Base-by-base conservation (phyloP, 2,113 vertebrate genomes). In the Plestiodon gilberti region DNA sequence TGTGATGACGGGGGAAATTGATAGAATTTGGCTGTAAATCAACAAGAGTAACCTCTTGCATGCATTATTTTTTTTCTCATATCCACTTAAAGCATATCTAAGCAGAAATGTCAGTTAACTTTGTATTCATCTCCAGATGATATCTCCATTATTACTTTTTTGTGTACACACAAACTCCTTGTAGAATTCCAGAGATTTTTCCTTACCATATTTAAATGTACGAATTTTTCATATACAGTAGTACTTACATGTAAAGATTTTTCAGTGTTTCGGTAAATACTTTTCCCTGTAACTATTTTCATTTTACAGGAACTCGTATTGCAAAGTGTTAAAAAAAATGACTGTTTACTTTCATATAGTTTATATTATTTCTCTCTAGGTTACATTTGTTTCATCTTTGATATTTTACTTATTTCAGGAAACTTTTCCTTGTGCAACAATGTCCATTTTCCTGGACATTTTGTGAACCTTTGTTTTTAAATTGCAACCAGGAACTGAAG, bases 401-500 rank as follows among this genome's bases (percentile, higher is more conserved):
- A 40, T 59, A 33, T n/a, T 6, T 62, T 20, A 20, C 7, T 78
- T 76, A 69, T 2, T 70, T 57, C 40, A 38, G 23, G n/a, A 86
- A 85, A 59, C 14, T 33, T 43, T 33, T 61, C 67, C 40, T 10
- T 57, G 43, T 10, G 11, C 35, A 74, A 30, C 22, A 61, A 43
- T 4, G 43, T 48, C 43, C 48, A 57, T 61, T 43, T 78, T 59
- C 10, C 35, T 38, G 0, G 0, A 13, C 67, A 80, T 86, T 86
- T 80, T 86, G 22, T 28, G 22, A 80, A 35, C 55, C 18, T 22
- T 35, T 78, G 67, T 40, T 14, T 70, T 71, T 38, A 35, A 38
- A 83, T 75, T 88, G 82, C 1, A 88, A 23, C 13, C 83, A 82
- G 75, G 82, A 81, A 61, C 75, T 81, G 85, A 83, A n/a, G n/a